These are phyloP conservation scores for Styela clava DNA, from an alignment of 23 tunicate species.

Conservation along the genomic window DNA sequence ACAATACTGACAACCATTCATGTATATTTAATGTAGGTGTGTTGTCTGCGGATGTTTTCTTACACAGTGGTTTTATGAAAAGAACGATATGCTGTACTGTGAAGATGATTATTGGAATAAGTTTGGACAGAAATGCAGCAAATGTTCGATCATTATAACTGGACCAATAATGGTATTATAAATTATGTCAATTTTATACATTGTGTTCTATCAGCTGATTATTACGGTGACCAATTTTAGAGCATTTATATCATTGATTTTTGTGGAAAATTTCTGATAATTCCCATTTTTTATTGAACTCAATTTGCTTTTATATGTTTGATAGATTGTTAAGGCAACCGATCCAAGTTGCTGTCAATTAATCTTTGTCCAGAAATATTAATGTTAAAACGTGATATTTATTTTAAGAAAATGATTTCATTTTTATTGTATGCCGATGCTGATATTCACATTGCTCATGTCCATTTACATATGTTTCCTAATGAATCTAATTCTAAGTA, in stretches of 20 bases:
- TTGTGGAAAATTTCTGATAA: neutral
- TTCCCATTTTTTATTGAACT: no score
- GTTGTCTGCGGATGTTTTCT: conserved; percentile 61
- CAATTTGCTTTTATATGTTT: no score
- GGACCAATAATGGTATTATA: conserved; percentile 84
- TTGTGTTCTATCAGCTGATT: neutral
- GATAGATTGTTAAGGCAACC: no score
- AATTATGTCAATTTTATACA: neutral
- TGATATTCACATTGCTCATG: no score
- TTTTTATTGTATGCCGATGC: no score
- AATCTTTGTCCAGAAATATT: no score
- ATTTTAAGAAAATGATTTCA: no score
- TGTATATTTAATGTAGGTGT: conserved; percentile 35
- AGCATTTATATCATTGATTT: neutral
- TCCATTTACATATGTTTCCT: no score
- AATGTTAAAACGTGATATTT: no score
- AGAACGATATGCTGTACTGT: conserved; percentile 56
- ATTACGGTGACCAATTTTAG: neutral
- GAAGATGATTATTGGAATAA: conserved; percentile 82
- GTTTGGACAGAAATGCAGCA: conserved; percentile 55
- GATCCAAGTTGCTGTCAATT: no score
- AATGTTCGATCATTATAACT: conserved; percentile 50
- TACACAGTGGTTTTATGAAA: conserved; percentile 42
- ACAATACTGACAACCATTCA: neutral
- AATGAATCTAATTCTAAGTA: no score